Base-by-base conservation (phyloP, 2,113 vertebrate species). In the Siniperca chuatsi region DNA sequence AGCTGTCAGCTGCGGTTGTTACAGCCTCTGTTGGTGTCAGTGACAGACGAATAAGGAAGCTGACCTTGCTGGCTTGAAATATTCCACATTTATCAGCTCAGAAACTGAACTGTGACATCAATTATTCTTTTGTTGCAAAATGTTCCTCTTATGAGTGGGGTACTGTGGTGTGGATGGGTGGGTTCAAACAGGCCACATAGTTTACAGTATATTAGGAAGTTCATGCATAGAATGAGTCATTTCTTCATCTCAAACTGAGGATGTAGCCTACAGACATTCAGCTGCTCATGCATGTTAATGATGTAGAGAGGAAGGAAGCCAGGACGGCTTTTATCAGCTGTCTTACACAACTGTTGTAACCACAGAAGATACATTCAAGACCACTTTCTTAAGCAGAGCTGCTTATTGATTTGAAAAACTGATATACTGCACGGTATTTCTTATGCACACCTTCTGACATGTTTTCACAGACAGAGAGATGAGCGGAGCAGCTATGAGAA, bases 271-370 rank as follows among this genome's bases (percentile, higher is more conserved):
- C 69, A 65, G 2, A 8, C 35, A 4, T 6, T 8, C 68, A 67
- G 48, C 52, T 13, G 64, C 11, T 50, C 40, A 60, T 69, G 52
- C 29, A 70, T 70, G 16, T 13, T 23, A 57, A 68, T 57, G 0
- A 33, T 4, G 1, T 6, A 69, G 60, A 46, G 79, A 52, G 78
- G 78, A 80, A 80, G 76, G 4, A 69, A 18, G 44, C 12, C 44
- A 12, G 12, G 20, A 0, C 4, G 8, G 8, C 3, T 35, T 1
- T 18, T 4, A n/a, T 37, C 16, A 58, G 7, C 2, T 18, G 42
- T n/a, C 2, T 1, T 4, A 76, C 8, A n/a, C 0, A 29, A 0
- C 16, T 37, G 29, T 29, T 1, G 29, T 29, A 29, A 29, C 29
- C 29, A 29, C 29, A 29, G 29, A 29, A 29, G 29, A 29, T 29